phyloP scores from a whole-genome alignment of 2,797 vertebrate genomes.

The Oophaga sylvatica region DNA sequence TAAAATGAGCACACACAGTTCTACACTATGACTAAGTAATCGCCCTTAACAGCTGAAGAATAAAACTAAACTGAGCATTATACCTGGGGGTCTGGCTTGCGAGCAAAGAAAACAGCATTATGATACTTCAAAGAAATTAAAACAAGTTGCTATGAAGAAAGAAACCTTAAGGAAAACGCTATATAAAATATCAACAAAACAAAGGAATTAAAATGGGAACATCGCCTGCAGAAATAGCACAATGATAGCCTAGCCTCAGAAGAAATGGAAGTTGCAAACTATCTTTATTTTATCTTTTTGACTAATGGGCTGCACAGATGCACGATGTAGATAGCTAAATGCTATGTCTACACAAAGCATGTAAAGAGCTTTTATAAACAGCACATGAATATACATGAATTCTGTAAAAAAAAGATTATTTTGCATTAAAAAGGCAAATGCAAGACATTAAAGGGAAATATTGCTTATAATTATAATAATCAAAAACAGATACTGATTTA shows the following conservation, averaged over 20 bases:
- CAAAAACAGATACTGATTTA: too few species aligned
- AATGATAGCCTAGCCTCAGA: slow-evolving; percentile 34
- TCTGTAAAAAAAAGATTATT: background rate
- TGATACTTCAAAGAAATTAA: slow-evolving; percentile 58
- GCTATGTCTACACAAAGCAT: background rate
- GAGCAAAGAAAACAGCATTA: slow-evolving; percentile 37
- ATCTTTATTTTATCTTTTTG: slow-evolving; percentile 13
- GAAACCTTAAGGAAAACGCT: slow-evolving; percentile 50
- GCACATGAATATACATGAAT: background rate
- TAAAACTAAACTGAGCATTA: slow-evolving; percentile 51
- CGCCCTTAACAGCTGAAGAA: slow-evolving; percentile 25
- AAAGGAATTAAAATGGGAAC: slow-evolving; percentile 41
- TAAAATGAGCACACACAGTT: slow-evolving; percentile 29
- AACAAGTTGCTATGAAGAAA: slow-evolving; percentile 30
- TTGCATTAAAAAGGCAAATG: background rate
- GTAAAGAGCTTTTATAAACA: background rate
- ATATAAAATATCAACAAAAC: slow-evolving; percentile 45
- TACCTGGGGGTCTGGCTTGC: slow-evolving; percentile 31
- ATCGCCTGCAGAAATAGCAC: slow-evolving; percentile 41
- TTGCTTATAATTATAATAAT: too few species aligned
- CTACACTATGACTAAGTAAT: slow-evolving; percentile 48
- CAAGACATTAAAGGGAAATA: background rate
- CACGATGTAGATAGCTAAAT: background rate
- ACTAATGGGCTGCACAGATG: background rate
- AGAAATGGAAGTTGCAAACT: slow-evolving; percentile 40